Evolutionary conservation across 2,113 vertebrate genomes (phyloP).

Genomic region (Numida meleagris): DNA sequence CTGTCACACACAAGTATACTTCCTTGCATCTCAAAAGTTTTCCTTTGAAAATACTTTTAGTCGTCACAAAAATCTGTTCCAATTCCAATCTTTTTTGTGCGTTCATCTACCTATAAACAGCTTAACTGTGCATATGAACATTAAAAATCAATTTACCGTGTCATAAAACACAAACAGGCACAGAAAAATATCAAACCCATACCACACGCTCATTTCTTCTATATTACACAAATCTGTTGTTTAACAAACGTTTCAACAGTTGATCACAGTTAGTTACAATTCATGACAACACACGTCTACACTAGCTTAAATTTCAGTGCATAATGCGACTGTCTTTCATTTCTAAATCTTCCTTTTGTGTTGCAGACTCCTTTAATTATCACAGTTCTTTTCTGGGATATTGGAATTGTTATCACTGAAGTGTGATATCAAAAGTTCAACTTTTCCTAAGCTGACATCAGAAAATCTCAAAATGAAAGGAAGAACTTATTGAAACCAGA

Average conservation of each 20-base stretch:
- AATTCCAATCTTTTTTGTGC: neutral
- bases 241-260: slow-evolving; percentile 9
- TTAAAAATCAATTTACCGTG: neutral
- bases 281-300: neutral
- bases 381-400: neutral
- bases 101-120: neutral
- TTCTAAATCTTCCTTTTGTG: slow-evolving; percentile 28
- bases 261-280: slow-evolving; percentile 30
- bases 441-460: slow-evolving; percentile 48
- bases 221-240: neutral
- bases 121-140: neutral
- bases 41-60: neutral
- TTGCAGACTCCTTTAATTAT: slow-evolving; percentile 25
- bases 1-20: neutral
- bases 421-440: neutral
- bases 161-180: neutral
- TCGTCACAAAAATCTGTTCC: neutral
- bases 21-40: neutral
- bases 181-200: neutral
- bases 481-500: slow-evolving; percentile 54
- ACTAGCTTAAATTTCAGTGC: slow-evolving; percentile 33
- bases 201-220: neutral
- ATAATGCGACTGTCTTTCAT: slow-evolving; percentile 23
- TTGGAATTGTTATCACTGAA: neutral
- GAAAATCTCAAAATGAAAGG: slow-evolving; percentile 45